These are phyloP conservation scores for Pseudomyrmex pallidus DNA, from an alignment of 1,140 invertebrate genomes.

Conservation along the genomic window DNA sequence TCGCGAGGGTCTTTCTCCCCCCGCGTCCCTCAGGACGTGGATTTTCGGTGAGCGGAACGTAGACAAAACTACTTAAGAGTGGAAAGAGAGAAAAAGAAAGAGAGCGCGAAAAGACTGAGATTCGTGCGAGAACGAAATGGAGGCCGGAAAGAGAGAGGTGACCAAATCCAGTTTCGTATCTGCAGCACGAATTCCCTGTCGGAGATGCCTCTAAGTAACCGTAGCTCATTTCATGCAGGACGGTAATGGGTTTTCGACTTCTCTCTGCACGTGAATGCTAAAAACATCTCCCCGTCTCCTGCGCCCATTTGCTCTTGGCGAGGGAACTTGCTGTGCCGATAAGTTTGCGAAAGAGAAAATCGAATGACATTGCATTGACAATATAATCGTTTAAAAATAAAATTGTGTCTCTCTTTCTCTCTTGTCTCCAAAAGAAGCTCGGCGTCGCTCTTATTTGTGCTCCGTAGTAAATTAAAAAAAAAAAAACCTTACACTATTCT, in stretches of 20 bases:
- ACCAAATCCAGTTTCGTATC: constrained; percentile 59
- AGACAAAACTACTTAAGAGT: constrained; percentile 70
- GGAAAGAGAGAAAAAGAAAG: not conserved
- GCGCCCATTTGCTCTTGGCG: constrained; percentile 17
- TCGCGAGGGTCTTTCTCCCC: not conserved
- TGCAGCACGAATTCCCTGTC: constrained; percentile 53
- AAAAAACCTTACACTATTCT: too few relatives aligned
- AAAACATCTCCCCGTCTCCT: constrained; percentile 53
- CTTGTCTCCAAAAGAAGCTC: not conserved
- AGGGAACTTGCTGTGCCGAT: constrained; percentile 33
- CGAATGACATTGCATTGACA: constrained; percentile 14
- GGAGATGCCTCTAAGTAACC: constrained; percentile 62
- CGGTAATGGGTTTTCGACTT: constrained; percentile 66
- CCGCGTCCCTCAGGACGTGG: not conserved
- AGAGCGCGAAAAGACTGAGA: constrained; percentile 7
- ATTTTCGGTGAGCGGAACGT: constrained; percentile 57
- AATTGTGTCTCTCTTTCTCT: not conserved
- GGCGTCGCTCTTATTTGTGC: not conserved
- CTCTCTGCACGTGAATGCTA: constrained; percentile 58
- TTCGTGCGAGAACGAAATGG: constrained; percentile 30
- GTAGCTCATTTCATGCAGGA: constrained; percentile 62
- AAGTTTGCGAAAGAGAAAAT: constrained; percentile 5
- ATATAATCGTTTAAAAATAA: constrained; percentile 28
- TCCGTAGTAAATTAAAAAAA: too few relatives aligned
- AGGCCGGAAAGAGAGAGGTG: not conserved